Conservation (phyloP, 2,888 invertebrate species). For the Latheticus oryzae region DNA sequence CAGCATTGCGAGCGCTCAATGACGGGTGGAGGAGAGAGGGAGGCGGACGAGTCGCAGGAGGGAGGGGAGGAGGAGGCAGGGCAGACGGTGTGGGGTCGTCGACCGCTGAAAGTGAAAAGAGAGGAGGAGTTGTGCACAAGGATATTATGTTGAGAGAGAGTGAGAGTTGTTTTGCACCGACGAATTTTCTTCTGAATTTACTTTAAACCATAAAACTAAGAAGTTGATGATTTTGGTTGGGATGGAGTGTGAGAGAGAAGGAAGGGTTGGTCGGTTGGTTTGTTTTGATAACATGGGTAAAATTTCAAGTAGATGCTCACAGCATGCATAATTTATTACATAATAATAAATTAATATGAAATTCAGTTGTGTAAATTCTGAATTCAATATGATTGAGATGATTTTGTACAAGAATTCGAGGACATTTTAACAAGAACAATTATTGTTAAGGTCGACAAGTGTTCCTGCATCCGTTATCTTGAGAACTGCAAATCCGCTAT, state of each 20-base stretch:
- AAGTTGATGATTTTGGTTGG: too few species aligned
- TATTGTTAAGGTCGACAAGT: conserved; percentile 21
- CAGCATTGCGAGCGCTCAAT: conserved; percentile 41
- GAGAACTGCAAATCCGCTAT: conserved; percentile 30
- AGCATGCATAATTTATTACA: conserved; percentile 1
- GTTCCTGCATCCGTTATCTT: conserved; percentile 30
- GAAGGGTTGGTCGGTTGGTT: too few species aligned
- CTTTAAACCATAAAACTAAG: too few species aligned
- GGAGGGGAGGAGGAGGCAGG: conserved; percentile 44
- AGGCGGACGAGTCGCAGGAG: too few species aligned
- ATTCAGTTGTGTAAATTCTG: too few species aligned
- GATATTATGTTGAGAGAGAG: conserved; percentile 49
- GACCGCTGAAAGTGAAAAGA: conserved; percentile 62
- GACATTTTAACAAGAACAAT: conserved; percentile 6
- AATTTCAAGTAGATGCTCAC: too few species aligned
- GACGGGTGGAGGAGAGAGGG: conserved; percentile 40
- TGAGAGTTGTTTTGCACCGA: conserved; percentile 39
- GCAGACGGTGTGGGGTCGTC: conserved; percentile 52
- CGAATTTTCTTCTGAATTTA: too few species aligned
- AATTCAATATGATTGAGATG: too few species aligned
- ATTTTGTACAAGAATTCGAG: too few species aligned
- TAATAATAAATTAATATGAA: too few species aligned
- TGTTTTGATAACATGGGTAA: too few species aligned
- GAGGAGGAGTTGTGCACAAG: conserved; percentile 59
- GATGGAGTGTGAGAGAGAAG: too few species aligned